Base-by-base conservation (phyloP, 2,888 invertebrate species). In the Mylabris sibirica region DNA sequence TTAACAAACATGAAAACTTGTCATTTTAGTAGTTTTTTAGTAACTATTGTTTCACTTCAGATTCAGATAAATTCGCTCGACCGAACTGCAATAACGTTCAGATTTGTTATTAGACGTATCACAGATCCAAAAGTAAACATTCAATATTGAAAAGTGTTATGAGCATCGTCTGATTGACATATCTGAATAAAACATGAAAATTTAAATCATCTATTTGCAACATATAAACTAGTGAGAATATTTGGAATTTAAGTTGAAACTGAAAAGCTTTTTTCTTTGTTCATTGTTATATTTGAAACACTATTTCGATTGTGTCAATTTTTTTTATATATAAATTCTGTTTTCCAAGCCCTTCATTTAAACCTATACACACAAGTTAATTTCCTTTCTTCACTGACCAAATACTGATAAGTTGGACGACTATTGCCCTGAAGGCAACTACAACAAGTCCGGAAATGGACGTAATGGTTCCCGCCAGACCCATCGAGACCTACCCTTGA, bases 391-490 rank as follows among this genome's bases (percentile, higher is more conserved):
- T 75, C 72, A 77, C 77, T 75, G 75, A 72, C 74, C 71, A 77
- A 75, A 70, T 77, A 73, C 75, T 76, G 80, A 80, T 80, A 81
- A 79, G 80, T 79, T 76, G 76, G 76, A 71, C 75, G 75, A 73
- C 30, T 30, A 30, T 30, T 30, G 78, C 77, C 79, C 76, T 74
- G 75, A 77, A 78, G 78, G 78, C 76, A 76, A 77, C 75, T 74
- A 70, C 75, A 74, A 30, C 30, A 72, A 78, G 77, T 76, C 79
- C 82, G 81, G 81, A 83, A 83, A 81, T 83, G 81, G 82, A 83
- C 81, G 79, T 82, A 83, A 84, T 83, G 80, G 83, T 76, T 80
- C 83, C 82, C 83, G 74, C 73, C 79, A 78, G 83, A 77, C 79
- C 79, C 80, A 80, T 83, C 82, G 73, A 72, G 76, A 70, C 76